Conservation (phyloP, 2,113 vertebrate genomes). For the Rhabdornis inornatus region DNA sequence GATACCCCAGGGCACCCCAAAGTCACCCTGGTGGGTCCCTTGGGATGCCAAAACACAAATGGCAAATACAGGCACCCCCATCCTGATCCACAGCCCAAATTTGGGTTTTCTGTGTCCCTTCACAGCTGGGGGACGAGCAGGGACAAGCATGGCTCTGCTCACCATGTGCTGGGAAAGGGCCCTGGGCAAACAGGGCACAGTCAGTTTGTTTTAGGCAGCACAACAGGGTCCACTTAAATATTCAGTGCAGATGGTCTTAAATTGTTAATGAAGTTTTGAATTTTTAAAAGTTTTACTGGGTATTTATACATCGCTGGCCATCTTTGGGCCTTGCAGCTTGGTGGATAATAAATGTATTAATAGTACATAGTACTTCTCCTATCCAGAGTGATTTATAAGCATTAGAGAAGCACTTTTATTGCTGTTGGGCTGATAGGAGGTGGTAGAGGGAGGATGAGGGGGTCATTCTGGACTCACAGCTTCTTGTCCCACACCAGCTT, state of each 20-base stretch:
- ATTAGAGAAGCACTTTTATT: background rate
- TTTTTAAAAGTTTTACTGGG: slow-evolving; percentile 42
- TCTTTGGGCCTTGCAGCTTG: background rate
- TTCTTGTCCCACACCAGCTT: background rate
- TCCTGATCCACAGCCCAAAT: fast-evolving
- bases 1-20: background rate
- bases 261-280: slow-evolving; percentile 53
- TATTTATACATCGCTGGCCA: background rate
- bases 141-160: background rate
- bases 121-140: background rate
- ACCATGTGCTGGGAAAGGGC: fast-evolving
- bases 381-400: background rate
- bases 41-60: fast-evolving
- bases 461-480: background rate
- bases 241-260: slow-evolving; percentile 8
- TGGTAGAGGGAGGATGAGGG: background rate
- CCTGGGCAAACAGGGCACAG: background rate
- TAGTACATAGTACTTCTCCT: background rate
- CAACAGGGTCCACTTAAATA: background rate
- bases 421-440: background rate
- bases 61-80: fast-evolving
- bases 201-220: background rate
- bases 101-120: fast-evolving
- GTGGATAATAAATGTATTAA: slow-evolving; percentile 34
- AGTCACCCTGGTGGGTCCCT: background rate